Evolutionary conservation across 2,113 vertebrate species (phyloP).

Genomic region (Ploceus nigricollis): DNA sequence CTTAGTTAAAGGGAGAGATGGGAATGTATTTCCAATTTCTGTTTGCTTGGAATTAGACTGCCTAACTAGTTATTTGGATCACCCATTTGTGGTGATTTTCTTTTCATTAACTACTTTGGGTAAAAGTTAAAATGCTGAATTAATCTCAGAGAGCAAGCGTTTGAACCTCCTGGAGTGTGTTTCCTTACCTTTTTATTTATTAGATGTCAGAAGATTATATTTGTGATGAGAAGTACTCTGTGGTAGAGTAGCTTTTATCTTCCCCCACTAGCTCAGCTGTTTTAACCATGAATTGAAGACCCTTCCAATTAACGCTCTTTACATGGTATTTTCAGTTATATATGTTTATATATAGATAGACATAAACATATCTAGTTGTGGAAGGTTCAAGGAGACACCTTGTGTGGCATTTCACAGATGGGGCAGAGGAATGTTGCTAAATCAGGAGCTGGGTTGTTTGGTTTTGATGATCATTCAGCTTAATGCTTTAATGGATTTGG

Average conservation of each 20-base stretch:
- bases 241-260: background rate
- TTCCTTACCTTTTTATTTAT: background rate
- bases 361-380: background rate
- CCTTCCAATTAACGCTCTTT: background rate
- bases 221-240: background rate
- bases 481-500: background rate
- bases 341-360: background rate
- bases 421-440: background rate
- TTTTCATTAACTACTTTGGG: accelerated
- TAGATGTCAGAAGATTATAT: background rate
- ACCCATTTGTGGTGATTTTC: background rate
- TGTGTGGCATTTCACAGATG: background rate
- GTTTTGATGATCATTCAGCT: background rate
- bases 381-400: background rate
- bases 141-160: background rate
- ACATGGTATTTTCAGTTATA: accelerated
- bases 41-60: background rate
- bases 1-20: background rate
- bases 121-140: background rate
- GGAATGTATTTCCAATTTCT: background rate
- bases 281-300: background rate
- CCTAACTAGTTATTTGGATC: background rate
- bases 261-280: background rate
- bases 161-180: background rate
- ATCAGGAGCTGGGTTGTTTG: background rate